These are phyloP conservation scores for Odocoileus virginianus DNA, from an alignment of 2,113 vertebrate genomes.

Conservation along the genomic window DNA sequence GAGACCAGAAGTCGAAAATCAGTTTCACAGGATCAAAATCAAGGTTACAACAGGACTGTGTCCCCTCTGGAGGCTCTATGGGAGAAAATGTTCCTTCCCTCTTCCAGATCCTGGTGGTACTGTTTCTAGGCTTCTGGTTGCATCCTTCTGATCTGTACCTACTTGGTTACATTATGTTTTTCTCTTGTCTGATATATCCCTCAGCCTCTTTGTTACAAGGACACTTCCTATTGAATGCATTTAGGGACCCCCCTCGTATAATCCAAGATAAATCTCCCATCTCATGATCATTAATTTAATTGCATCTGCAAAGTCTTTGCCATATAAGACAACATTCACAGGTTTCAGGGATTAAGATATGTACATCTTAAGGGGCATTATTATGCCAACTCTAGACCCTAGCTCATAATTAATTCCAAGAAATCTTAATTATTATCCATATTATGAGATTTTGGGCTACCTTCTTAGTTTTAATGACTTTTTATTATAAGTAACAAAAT, in stretches of 20 bases:
- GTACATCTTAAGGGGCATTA: neutral
- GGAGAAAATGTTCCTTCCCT: neutral
- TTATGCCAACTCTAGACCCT: neutral
- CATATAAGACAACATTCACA: neutral
- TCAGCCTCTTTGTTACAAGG: neutral
- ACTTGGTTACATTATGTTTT: neutral
- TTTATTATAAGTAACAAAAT: neutral
- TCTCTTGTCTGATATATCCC: neutral
- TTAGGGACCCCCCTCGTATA: neutral
- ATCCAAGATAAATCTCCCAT: neutral
- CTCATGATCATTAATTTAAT: neutral
- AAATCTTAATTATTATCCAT: neutral
- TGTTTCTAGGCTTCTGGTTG: neutral
- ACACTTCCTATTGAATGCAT: neutral
- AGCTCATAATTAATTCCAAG: neutral
- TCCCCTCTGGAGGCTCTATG: neutral
- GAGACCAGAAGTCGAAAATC: neutral
- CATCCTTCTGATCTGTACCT: neutral
- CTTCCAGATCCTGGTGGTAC: neutral
- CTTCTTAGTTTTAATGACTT: neutral
- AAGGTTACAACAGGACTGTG: neutral
- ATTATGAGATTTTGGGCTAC: neutral
- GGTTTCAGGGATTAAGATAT: neutral
- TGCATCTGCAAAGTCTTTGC: neutral
- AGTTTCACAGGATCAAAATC: neutral